Evolutionary conservation across 2,797 vertebrate species (phyloP).

Genomic region (Protonibea diacanthus): DNA sequence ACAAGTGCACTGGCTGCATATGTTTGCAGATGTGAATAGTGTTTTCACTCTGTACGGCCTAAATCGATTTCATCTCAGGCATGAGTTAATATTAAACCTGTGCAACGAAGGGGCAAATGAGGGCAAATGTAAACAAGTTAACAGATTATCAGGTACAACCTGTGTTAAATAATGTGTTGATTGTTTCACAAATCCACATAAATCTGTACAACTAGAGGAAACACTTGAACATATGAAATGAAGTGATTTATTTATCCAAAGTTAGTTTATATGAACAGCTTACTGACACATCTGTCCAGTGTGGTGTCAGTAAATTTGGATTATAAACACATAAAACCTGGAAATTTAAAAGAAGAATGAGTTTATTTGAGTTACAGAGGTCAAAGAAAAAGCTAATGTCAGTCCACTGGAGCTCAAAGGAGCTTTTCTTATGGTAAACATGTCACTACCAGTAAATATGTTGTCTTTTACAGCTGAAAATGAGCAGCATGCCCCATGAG

Average conservation of each 20-base stretch:
- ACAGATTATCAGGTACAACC: background rate
- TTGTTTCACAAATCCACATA: background rate
- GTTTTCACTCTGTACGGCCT: background rate
- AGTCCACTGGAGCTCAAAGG: background rate
- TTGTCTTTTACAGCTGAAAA: background rate
- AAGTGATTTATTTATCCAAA: background rate
- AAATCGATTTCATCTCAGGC: conserved; percentile 7
- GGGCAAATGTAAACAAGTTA: conserved; percentile 6
- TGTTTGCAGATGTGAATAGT: no score
- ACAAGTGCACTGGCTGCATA: no score
- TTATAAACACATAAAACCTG: background rate
- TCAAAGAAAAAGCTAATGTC: background rate
- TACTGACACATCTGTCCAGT: background rate
- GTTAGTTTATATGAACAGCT: background rate
- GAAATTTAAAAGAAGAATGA: background rate
- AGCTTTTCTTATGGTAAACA: background rate
- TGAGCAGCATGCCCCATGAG: background rate
- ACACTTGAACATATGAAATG: background rate
- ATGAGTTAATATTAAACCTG: conserved; percentile 24
- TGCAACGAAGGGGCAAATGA: background rate
- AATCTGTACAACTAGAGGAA: background rate
- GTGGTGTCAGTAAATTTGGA: background rate
- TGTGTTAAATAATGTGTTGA: background rate
- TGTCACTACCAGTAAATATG: background rate
- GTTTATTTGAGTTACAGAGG: background rate